Percentiles rank a stretch among this genome's conserved stretches.
phyloP scores from a whole-genome alignment of 2,797 vertebrate genomes.

The Argentina silus region DNA sequence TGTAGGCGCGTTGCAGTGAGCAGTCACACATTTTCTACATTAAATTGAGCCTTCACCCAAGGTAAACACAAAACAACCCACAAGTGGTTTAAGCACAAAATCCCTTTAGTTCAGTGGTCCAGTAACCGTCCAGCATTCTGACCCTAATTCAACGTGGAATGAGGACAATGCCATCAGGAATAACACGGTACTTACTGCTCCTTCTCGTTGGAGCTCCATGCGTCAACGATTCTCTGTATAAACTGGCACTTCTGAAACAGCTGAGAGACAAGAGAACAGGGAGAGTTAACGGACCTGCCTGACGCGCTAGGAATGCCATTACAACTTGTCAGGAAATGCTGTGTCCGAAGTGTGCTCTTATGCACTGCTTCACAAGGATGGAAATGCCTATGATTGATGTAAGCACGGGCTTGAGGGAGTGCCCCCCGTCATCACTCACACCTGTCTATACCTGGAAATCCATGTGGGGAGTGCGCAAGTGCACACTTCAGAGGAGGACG shows the following conservation, averaged over 20 bases:
- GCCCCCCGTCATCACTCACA: too few species aligned
- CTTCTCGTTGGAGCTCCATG: slow-evolving; percentile 96
- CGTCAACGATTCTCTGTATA: slow-evolving; percentile 95
- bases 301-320: not conserved
- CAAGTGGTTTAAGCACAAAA: not conserved
- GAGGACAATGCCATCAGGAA: not conserved
- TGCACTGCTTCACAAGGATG: not conserved
- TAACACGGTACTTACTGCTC: slow-evolving; percentile 88
- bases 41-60: not conserved
- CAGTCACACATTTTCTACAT: not conserved
- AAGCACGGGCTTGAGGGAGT: too few species aligned
- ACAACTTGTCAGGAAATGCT: not conserved
- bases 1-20: not conserved
- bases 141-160: not conserved
- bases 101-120: not conserved
- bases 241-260: slow-evolving; percentile 97
- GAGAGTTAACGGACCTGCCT: not conserved
- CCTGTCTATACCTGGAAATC: too few species aligned
- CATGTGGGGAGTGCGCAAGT: too few species aligned
- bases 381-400: not conserved
- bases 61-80: not conserved
- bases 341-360: not conserved
- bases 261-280: slow-evolving; percentile 63
- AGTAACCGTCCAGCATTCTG: not conserved
- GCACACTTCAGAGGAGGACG: too few species aligned